A percentile compares a stretch with the other conserved stretches of the same genome.
Evolutionary conservation across 2,113 vertebrate species (phyloP).

Genomic region (Amblyornis subalaris): DNA sequence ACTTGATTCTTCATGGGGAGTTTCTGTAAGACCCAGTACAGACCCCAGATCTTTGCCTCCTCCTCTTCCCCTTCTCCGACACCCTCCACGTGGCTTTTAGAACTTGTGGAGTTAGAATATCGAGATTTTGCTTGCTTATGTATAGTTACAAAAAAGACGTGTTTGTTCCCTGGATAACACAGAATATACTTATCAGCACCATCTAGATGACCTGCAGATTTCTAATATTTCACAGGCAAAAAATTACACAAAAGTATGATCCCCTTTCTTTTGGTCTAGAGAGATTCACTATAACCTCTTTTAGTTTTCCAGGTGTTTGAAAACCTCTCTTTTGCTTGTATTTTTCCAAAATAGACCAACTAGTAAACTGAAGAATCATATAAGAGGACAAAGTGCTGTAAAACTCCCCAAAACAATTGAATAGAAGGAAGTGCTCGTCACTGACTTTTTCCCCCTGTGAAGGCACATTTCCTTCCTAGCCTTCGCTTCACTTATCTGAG

Average conservation of each 20-base stretch:
- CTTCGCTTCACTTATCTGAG: conserved; percentile 79
- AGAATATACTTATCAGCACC: conserved; percentile 11
- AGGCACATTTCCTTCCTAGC: conserved; percentile 86
- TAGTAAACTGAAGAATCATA: conserved; percentile 71
- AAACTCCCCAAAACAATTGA: conserved; percentile 83
- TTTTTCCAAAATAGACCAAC: conserved; percentile 64
- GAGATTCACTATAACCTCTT: neutral
- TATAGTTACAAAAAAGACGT: neutral
- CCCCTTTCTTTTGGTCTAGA: conserved; percentile 6
- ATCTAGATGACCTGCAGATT: conserved; percentile 45
- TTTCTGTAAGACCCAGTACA: neutral
- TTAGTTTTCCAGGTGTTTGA: neutral
- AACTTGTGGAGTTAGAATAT: neutral
- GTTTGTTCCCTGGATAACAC: neutral
- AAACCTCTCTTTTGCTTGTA: conserved; percentile 29
- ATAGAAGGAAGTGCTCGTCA: conserved; percentile 91
- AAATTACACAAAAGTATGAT: conserved; percentile 16
- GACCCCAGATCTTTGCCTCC: neutral
- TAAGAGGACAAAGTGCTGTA: conserved; percentile 72
- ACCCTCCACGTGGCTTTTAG: neutral
- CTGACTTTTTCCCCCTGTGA: conserved; percentile 81
- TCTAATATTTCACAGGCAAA: neutral
- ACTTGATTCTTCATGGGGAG: neutral
- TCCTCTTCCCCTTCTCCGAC: neutral
- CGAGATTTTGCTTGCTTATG: neutral